Conservation (phyloP, 2,797 vertebrate genomes). For the Darevskia nairensis region DNA sequence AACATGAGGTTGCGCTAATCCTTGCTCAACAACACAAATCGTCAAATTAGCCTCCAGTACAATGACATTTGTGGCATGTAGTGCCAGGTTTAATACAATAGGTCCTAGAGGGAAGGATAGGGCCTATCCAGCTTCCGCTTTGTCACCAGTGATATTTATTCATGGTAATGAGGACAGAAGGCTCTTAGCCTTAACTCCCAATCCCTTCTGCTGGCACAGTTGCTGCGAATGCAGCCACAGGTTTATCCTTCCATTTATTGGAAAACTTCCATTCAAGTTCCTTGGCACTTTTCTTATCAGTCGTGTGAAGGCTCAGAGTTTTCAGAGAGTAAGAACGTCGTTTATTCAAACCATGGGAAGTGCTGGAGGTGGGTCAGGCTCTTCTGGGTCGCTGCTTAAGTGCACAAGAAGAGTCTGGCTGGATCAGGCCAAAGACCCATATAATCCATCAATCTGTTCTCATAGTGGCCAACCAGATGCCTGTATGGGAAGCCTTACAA, state of each 20-base stretch:
- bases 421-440: not conserved
- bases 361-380: not conserved
- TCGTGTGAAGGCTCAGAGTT: not conserved
- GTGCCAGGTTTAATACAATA: conserved; percentile 16
- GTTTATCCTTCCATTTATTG: conserved; percentile 5
- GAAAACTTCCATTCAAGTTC: fast-evolving
- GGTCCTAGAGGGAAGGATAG: conserved; percentile 56
- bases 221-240: conserved; percentile 6
- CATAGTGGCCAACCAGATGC: not conserved
- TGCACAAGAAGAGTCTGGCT: not conserved
- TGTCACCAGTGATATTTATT: conserved; percentile 47
- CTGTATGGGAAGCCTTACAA: not conserved
- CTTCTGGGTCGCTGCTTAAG: not conserved
- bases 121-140: not conserved
- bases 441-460: not conserved
- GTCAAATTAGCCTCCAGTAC: conserved; percentile 64
- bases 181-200: not conserved
- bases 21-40: conserved; percentile 70
- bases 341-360: not conserved
- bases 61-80: conserved; percentile 58
- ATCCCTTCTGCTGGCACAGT: not conserved
- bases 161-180: not conserved
- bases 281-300: not conserved
- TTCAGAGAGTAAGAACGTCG: not conserved
- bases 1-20: conserved; percentile 71